phyloP scores from a whole-genome alignment of 2,888 invertebrate species.

The Heliconius sara region DNA sequence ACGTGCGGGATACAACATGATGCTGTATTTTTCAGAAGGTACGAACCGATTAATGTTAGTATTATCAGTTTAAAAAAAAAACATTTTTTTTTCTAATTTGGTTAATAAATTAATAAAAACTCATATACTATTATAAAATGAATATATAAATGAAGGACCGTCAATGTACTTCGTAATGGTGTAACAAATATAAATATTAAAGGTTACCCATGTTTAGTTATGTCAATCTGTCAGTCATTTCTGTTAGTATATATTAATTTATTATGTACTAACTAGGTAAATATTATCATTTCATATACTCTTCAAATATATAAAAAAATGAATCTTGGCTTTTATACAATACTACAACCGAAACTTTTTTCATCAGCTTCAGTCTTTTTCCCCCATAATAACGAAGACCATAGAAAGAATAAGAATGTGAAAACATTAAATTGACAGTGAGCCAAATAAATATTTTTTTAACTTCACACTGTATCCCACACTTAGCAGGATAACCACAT shows the following conservation, averaged over 20 bases:
- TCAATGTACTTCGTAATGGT: not conserved
- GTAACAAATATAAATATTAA: conserved; percentile 3
- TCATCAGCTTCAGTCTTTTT: no score
- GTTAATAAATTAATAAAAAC: not conserved
- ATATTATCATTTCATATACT: not conserved
- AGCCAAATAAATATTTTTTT: not conserved
- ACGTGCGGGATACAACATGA: no score
- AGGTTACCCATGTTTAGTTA: not conserved
- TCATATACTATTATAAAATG: not conserved
- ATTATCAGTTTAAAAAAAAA: no score
- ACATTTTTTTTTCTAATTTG: not conserved
- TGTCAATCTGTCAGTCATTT: not conserved
- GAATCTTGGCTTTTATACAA: no score
- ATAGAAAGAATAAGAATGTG: no score
- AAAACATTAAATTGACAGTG: no score
- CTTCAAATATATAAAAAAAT: no score
- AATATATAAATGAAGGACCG: not conserved
- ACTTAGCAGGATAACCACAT: no score
- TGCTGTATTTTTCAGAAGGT: no score
- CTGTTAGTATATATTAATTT: not conserved
- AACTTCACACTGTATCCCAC: not conserved
- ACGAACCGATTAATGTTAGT: no score
- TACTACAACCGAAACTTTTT: no score
- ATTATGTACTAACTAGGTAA: not conserved
- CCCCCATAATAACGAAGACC: no score